phyloP scores from a whole-genome alignment of 2,888 invertebrate species.

The Saturnia japonica region DNA sequence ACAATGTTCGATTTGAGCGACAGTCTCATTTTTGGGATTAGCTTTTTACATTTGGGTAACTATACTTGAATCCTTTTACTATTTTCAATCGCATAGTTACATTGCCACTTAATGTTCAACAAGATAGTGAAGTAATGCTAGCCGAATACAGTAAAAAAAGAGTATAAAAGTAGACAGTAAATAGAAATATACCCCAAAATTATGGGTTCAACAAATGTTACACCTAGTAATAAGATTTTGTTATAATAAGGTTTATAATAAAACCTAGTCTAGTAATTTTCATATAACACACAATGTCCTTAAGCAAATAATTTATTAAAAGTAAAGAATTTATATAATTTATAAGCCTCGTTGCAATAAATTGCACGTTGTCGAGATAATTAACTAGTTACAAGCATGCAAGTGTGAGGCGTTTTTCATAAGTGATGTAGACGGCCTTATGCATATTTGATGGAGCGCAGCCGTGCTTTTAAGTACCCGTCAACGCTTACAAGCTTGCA shows the following conservation, averaged over 20 bases:
- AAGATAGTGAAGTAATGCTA: too few species aligned
- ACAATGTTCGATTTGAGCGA: too few species aligned
- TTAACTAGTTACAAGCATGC: slow-evolving; percentile 47
- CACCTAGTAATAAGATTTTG: background rate
- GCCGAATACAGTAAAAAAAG: background rate
- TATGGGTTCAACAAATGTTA: background rate
- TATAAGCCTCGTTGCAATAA: slow-evolving; percentile 36
- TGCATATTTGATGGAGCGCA: slow-evolving; percentile 62
- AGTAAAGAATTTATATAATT: slow-evolving; percentile 31
- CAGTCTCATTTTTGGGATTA: too few species aligned
- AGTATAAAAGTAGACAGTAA: background rate
- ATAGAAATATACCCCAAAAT: background rate
- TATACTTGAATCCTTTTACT: too few species aligned
- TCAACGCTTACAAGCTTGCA: slow-evolving; percentile 45
- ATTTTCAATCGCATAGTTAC: too few species aligned
- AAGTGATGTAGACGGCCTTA: slow-evolving; percentile 55
- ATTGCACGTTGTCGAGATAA: slow-evolving; percentile 42
- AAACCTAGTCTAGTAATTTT: background rate
- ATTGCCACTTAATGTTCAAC: too few species aligned
- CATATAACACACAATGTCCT: background rate
- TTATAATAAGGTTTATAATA: too few species aligned
- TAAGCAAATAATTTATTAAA: slow-evolving; percentile 25
- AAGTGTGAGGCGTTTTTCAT: slow-evolving; percentile 57
- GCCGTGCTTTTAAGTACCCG: slow-evolving; percentile 51
- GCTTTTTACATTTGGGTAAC: too few species aligned